Evolutionary conservation across 2,797 vertebrate genomes (phyloP), one percentile per base, ranked within the genome.

Genomic region (Gobionotothen gibberifrons): DNA sequence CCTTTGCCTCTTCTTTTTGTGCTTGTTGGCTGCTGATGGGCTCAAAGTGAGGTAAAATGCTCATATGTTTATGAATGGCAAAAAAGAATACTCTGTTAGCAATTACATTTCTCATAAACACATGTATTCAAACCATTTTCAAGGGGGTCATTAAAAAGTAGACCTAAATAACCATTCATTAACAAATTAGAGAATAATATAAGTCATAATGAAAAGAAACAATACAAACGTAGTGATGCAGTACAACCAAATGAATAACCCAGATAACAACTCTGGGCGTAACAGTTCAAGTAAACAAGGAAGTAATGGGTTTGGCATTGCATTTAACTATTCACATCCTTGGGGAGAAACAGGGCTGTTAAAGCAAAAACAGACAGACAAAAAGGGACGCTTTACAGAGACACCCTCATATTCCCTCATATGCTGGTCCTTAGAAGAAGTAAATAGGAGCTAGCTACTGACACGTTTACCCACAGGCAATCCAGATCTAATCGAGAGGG

Each of bases 401-500:
- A 75, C 69, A 67, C 83, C 58, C 63, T 79, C 78, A 54, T 58
- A 52, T 48, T 72, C 40, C 53, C 22, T 61, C 71, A 62, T 77
- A 84, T 76, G 81, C 68, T 55, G 52, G 69, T 74, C 76, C 72
- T 82, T 54, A 47, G 72, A 80, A 72, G 32, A 21, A 79, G 81
- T 52, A 80, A 90, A 89, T 84, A 76, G 55, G 71, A 86, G 84
- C 51, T 72, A 86, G 84, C 51, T 72, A 62, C 65, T 81, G 82
- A 83, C 85, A 79, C 17, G 79, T 88, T 87, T 85, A 81, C 87
- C 87, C 80, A 69, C 56, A 76, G 86, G 87, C 77, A 74, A 83
- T 69, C 75, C 75, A 84, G 62, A 89, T 85, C 78, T 90, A 86
- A 92, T 91, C 88, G 89, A 73, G 64, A 76, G 65, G 83, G 82